Conservation (phyloP, 2,888 invertebrate species). For the Hirudinaria manillensis region DNA sequence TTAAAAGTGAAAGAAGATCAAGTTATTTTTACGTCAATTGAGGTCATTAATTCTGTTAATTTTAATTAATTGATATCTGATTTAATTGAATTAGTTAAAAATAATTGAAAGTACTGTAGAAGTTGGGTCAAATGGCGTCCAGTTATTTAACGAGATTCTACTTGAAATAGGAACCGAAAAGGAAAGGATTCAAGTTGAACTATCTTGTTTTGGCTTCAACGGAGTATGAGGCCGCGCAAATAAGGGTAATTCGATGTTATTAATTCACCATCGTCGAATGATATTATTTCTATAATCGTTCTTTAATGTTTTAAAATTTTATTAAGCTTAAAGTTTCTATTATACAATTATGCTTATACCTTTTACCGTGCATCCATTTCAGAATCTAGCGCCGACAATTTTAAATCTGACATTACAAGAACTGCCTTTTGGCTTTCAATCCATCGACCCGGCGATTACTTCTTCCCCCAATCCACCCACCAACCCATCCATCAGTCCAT, state of each 20-base stretch:
- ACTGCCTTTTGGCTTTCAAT: neutral
- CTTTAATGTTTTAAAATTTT: neutral
- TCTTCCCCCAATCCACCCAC: neutral
- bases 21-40: too few species aligned
- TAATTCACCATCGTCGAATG: neutral
- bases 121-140: too few species aligned
- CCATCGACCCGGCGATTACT: neutral
- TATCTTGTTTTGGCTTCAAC: too few species aligned
- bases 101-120: too few species aligned
- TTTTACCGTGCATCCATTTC: neutral
- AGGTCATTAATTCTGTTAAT: too few species aligned
- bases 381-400: neutral
- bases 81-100: too few species aligned
- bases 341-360: neutral
- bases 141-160: too few species aligned
- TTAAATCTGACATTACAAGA: neutral
- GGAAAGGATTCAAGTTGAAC: too few species aligned
- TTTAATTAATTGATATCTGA: too few species aligned
- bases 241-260: neutral
- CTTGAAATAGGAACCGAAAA: too few species aligned
- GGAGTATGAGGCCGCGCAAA: too few species aligned
- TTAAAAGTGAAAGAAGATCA: too few species aligned
- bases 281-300: neutral
- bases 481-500: neutral
- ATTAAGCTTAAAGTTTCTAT: neutral